A percentile compares a stretch with the other conserved stretches of the same genome.
phyloP scores from a whole-genome alignment of 2,797 vertebrate genomes.

The Esox masquinongy region DNA sequence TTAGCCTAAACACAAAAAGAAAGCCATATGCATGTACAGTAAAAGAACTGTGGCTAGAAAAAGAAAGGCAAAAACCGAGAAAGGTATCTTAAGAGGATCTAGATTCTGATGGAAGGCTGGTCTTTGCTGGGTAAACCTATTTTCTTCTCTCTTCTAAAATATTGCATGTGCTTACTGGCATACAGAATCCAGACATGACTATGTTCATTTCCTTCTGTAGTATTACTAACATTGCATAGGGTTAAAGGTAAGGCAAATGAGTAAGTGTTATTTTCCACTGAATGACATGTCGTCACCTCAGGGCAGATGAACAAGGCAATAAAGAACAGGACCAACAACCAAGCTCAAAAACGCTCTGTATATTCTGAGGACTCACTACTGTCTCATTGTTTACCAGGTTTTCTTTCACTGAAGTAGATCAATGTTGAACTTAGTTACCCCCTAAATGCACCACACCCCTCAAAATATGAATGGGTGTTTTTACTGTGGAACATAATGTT shows the following conservation, averaged over 20 bases:
- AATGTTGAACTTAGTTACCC: not conserved
- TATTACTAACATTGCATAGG: not conserved
- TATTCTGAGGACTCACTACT: conserved; percentile 17
- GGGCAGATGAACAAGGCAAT: conserved; percentile 43
- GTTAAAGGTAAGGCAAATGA: conserved; percentile 22
- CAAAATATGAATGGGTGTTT: not conserved
- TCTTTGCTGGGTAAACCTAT: too few species aligned
- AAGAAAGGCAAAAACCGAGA: too few species aligned
- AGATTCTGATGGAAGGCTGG: too few species aligned
- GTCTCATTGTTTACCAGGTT: not conserved
- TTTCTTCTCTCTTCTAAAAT: too few species aligned
- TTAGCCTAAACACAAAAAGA: too few species aligned
- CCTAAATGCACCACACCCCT: not conserved
- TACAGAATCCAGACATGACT: not conserved
- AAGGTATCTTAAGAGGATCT: too few species aligned
- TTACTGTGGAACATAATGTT: conserved; percentile 10
- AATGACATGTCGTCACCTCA: conserved; percentile 28
- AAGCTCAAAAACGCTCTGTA: conserved; percentile 36
- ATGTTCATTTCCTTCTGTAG: not conserved
- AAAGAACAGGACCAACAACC: conserved; percentile 27
- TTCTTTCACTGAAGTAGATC: conserved; percentile 1
- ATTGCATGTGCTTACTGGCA: too few species aligned
- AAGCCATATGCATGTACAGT: too few species aligned
- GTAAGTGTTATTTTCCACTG: conserved; percentile 18
- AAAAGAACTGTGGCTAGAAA: too few species aligned